These are phyloP conservation scores for Panulirus ornatus DNA, from an alignment of 1,140 invertebrate genomes.

Conservation along the genomic window DNA sequence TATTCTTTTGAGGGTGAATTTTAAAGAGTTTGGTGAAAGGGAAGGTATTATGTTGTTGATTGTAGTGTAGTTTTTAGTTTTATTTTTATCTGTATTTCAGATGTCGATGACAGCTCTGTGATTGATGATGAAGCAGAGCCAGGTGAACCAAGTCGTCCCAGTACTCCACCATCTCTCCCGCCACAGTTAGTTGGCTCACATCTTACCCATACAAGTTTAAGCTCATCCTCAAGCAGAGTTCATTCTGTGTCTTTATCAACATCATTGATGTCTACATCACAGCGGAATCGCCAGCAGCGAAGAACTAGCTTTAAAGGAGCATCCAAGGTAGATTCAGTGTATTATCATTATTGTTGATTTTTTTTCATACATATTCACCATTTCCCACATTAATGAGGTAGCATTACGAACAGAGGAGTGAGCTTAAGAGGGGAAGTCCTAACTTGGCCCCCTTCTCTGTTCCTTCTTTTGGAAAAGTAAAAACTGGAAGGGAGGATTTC, in stretches of 20 bases:
- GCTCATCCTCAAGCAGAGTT: neutral
- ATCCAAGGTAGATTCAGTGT: conserved; percentile 29
- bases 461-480: no score
- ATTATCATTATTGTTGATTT: no score
- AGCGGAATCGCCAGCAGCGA: conserved; percentile 13
- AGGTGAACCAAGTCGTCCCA: conserved; percentile 54
- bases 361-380: no score
- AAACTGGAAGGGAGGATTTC: no score
- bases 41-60: no score
- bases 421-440: no score
- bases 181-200: conserved; percentile 24
- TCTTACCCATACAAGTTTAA: conserved; percentile 12
- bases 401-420: no score
- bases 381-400: no score
- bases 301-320: conserved; percentile 4
- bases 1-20: no score
- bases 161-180: conserved; percentile 37
- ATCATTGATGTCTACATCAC: conserved; percentile 5
- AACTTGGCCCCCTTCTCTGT: no score
- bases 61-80: neutral
- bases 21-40: no score
- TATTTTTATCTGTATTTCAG: no score
- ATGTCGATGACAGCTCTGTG: conserved; percentile 67
- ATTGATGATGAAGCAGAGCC: conserved; percentile 68
- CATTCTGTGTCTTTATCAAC: neutral